These are phyloP conservation scores for Metridium senile DNA, from an alignment of 92 coral and sea anemone species.

Conservation along the genomic window DNA sequence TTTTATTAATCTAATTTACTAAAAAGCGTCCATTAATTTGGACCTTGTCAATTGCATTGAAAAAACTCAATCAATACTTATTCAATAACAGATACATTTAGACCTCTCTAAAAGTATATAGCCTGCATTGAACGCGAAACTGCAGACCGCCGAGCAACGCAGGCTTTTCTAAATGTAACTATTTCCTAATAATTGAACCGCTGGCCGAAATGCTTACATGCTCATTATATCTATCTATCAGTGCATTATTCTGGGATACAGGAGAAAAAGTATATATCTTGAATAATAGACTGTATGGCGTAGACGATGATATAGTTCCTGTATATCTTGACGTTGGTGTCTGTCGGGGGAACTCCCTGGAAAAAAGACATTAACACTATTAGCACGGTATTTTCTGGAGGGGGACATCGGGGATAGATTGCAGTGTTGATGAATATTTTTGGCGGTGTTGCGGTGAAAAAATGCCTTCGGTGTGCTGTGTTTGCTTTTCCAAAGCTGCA, in stretches of 20 bases:
- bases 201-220: neutral
- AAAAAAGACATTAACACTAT: neutral
- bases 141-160: too few species aligned
- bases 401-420: too few species aligned
- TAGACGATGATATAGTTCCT: slow-evolving; percentile 23
- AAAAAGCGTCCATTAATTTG: neutral
- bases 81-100: too few species aligned
- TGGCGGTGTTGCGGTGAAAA: too few species aligned
- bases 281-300: neutral
- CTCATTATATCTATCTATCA: neutral
- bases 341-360: slow-evolving; percentile 29
- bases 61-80: too few species aligned
- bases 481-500: too few species aligned
- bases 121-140: too few species aligned
- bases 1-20: neutral
- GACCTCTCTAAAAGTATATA: too few species aligned
- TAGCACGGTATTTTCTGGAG: too few species aligned
- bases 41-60: neutral
- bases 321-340: slow-evolving; percentile 23
- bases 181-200: neutral
- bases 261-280: neutral
- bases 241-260: neutral
- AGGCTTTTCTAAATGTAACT: too few species aligned
- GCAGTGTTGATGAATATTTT: too few species aligned
- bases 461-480: too few species aligned